Base-by-base conservation (phyloP, 2,113 vertebrate genomes). In the Gopherus flavomarginatus region DNA sequence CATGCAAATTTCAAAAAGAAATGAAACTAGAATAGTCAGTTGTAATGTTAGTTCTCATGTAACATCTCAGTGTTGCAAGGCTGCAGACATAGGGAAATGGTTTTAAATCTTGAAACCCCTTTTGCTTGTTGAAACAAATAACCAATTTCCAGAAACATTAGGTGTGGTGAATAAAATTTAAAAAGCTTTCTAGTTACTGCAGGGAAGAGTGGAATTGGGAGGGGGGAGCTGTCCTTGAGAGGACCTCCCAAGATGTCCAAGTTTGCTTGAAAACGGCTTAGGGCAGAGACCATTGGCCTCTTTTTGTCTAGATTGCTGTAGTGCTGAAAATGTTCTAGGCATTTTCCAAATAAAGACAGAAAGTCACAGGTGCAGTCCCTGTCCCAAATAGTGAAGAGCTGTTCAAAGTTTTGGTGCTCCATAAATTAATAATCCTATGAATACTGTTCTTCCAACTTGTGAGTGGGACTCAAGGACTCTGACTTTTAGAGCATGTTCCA, bases 321-420 rank as follows among this genome's bases (percentile, higher is more conserved):
- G 24, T 12, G 16, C 22, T 95, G 87, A 85, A 50, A 94, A 72
- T 83, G 85, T 75, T 75, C 86, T 92, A 80, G 75, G 31, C 89
- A 92, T 87, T 92, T 88, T 89, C 81, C 81, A 94, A 92, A 75
- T 86, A 78, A 77, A 44, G 83, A 86, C 42, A 50, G 10, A 81
- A 72, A 22, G 17, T 38, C 29, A 29, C 35, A 69, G 92, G n/a
- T 86, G 95, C 95, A 85, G 81, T 27, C 92, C 72, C 54, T 89
- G 93, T 94, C 95, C 93, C 92, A 94, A 86, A 95, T 75, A 87
- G 92, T 96, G 95, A 96, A 96, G 90, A 72, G 19, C 65, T 91
- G 93, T 90, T 90, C 94, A 78, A 86, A 91, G 89, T 94, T 90
- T 77, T 96, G 94, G 83, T 94, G 50, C 80, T 78, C 6, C 22